These are phyloP conservation scores for Xestia c-nigrum DNA, from an alignment of 2,888 invertebrate genomes.

Conservation along the genomic window DNA sequence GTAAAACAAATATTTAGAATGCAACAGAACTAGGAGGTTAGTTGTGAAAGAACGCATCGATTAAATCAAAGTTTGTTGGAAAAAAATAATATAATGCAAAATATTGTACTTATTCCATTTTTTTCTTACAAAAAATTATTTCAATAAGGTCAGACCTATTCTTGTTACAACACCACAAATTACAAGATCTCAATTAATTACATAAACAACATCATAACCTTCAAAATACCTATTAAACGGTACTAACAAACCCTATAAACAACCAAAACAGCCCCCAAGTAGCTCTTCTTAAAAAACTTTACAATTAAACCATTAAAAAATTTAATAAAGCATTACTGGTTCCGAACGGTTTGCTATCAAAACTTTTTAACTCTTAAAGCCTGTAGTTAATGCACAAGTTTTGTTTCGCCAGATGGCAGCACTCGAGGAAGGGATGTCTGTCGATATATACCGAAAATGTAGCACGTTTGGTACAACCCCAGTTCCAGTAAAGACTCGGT, in stretches of 20 bases:
- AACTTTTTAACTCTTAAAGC: slow-evolving; percentile 70
- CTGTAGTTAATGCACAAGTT: slow-evolving; percentile 75
- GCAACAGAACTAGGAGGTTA: too few relatives aligned
- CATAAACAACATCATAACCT: slow-evolving; percentile 1
- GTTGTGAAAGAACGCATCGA: too few relatives aligned
- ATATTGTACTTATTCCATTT: too few relatives aligned
- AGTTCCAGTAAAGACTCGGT: slow-evolving; percentile 67
- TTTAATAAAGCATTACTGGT: slow-evolving; percentile 56
- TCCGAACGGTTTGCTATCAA: slow-evolving; percentile 65
- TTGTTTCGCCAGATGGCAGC: slow-evolving; percentile 75
- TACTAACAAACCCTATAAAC: slow-evolving; percentile 12
- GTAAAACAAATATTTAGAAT: too few relatives aligned
- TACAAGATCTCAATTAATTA: slow-evolving; percentile 11
- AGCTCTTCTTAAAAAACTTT: slow-evolving; percentile 43
- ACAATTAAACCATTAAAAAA: slow-evolving; percentile 62
- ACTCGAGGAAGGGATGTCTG: slow-evolving; percentile 56
- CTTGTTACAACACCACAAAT: neutral
- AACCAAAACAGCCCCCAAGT: slow-evolving; percentile 30
- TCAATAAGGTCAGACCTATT: neutral
- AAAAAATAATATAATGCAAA: too few relatives aligned
- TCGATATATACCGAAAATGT: slow-evolving; percentile 67
- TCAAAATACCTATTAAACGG: slow-evolving; percentile 19
- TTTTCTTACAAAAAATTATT: neutral
- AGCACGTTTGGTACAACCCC: slow-evolving; percentile 47
- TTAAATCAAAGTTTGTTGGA: too few relatives aligned